Conservation (phyloP, 2,888 invertebrate species). For the Sinelater perroti region DNA sequence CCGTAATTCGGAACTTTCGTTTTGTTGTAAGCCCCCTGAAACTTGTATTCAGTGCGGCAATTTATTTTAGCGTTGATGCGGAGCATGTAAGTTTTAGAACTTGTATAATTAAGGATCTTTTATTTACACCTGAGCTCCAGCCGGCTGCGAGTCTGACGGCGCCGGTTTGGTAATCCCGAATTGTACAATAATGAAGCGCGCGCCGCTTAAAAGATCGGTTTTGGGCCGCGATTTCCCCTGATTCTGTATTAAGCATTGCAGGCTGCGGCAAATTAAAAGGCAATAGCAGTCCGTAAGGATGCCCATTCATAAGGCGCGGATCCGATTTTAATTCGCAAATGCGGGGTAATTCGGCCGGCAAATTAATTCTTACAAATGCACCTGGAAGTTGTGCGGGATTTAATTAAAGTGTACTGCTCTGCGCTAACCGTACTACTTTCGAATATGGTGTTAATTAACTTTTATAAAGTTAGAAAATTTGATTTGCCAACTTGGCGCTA, state of each 20-base stretch:
- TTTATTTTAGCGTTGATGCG: conserved; percentile 28
- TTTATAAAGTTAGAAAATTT: conserved; percentile 46
- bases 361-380: too few species aligned
- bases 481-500: conserved; percentile 45
- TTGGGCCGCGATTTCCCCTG: too few species aligned
- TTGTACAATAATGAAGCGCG: conserved; percentile 6
- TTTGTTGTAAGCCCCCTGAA: conserved; percentile 27
- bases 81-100: conserved; percentile 31
- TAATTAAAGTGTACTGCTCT: conserved; percentile 28
- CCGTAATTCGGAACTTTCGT: conserved; percentile 32
- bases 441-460: conserved; percentile 40
- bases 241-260: too few species aligned
- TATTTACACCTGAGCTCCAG: conserved; percentile 33
- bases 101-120: conserved; percentile 34
- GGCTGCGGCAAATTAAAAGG: too few species aligned
- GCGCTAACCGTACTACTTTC: conserved; percentile 33
- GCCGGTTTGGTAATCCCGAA: conserved; percentile 18
- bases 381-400: too few species aligned
- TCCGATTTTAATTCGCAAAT: too few species aligned
- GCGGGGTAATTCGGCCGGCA: too few species aligned
- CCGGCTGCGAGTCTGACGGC: conserved; percentile 12
- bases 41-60: conserved; percentile 21
- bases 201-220: conserved; percentile 17
- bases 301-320: too few species aligned
- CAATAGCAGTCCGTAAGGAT: too few species aligned